Percentiles rank a stretch among this genome's conserved stretches.
phyloP scores from a whole-genome alignment of 2,888 invertebrate species.

The Lutraria lutraria region DNA sequence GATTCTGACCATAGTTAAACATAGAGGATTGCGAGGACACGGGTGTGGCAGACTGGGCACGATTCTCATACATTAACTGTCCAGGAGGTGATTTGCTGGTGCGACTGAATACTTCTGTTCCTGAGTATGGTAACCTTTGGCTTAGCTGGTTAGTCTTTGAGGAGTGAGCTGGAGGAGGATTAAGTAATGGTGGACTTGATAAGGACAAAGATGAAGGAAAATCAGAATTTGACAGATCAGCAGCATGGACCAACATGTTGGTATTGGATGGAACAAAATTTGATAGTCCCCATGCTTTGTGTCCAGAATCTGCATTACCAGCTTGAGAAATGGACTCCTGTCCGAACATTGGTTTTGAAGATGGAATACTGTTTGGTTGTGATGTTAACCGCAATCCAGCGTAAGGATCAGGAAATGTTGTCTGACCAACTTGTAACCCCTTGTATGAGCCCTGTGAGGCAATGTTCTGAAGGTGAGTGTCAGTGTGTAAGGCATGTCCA shows the following conservation, averaged over 20 bases:
- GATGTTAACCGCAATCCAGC: conserved; percentile 57
- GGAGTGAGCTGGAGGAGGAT: conserved; percentile 84
- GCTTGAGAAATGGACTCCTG: conserved; percentile 57
- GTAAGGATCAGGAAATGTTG: conserved; percentile 71
- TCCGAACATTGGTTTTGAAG: conserved; percentile 61
- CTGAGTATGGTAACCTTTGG: conserved; percentile 76
- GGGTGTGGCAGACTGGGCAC: conserved; percentile 48
- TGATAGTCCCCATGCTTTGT: conserved; percentile 75
- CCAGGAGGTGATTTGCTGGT: conserved; percentile 62
- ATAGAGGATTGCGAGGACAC: conserved; percentile 45
- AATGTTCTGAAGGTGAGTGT: conserved; percentile 73
- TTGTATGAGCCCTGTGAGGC: conserved; percentile 77
- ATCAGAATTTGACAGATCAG: conserved; percentile 57
- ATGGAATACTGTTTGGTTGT: conserved; percentile 42
- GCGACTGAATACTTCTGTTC: conserved; percentile 59
- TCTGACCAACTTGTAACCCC: conserved; percentile 73
- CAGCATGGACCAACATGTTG: conserved; percentile 64
- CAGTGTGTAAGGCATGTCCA: conserved; percentile 75
- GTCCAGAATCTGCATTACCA: conserved; percentile 45
- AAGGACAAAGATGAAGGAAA: conserved; percentile 49
- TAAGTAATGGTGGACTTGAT: conserved; percentile 65
- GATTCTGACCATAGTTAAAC: conserved; percentile 54
- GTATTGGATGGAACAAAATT: conserved; percentile 73
- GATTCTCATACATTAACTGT: conserved; percentile 57
- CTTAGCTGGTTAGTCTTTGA: conserved; percentile 70